Evolutionary conservation across 2,113 vertebrate genomes (phyloP), one percentile per base, ranked within the genome.

Genomic region (Sturnira hondurensis): DNA sequence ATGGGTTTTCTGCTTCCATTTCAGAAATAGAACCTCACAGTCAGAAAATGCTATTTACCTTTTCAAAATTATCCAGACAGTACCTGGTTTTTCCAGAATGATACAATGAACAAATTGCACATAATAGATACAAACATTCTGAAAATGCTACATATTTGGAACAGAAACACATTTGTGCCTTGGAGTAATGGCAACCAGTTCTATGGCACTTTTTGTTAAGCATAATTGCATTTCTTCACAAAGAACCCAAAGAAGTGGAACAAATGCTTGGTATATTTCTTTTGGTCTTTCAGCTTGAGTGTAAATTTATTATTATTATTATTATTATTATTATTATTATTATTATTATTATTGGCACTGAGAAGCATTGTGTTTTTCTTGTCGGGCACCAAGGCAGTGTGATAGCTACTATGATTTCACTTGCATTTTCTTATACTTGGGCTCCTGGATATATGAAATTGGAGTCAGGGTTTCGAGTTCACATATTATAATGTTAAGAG

Each of bases 21-120:
- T 94, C 47, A 96, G 84, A 97, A 98, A 97, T 50, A 71, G 77
- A 70, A 95, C 67, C 96, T 97, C 97, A 96, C 97, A 96, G 97
- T 93, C 84, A 92, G 91, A 97, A 97, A 98, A 98, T 97, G 95
- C 86, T 98, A 87, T 98, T 98, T 98, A 98, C 77, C 58, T 97
- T 97, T 86, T 97, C 89, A 73, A 84, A 98, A 98, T 95, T 97
- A 96, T 94, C 95, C 76, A 95, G 91, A 0, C 41, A 98, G 94
- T 88, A 86, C 95, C 94, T 91, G 91, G 50, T 93, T 97, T 97
- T 93, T 96, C 89, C 89, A 96, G 91, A 98, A 97, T 24, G 96
- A 96, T 92, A 97, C 96, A 92, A 91, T 97, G 97, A 97, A 95
- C 93, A 97, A 98, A 98, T 96, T 96, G 93, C 81, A 95, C 38